Conservation (phyloP, 2,888 invertebrate species). For the Dione vanillae region DNA sequence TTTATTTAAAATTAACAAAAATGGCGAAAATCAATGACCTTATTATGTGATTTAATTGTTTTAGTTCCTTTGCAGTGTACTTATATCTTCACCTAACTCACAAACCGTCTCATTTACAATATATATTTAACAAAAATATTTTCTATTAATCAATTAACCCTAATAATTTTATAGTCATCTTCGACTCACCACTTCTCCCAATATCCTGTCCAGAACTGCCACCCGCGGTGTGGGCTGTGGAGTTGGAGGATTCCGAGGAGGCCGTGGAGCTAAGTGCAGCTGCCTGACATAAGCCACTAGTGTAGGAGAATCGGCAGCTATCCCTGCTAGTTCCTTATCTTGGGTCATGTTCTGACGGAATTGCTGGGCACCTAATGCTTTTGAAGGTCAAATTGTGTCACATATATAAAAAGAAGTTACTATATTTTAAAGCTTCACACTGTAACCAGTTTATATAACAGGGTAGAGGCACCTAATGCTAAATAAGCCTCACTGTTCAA, state of each 20-base stretch:
- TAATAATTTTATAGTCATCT: neutral
- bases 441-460: too few relatives aligned
- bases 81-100: too few relatives aligned
- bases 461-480: too few relatives aligned
- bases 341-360: slow-evolving; percentile 92
- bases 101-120: too few relatives aligned
- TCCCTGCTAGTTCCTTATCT: slow-evolving; percentile 89
- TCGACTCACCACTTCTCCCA: slow-evolving; percentile 63
- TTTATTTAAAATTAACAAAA: too few relatives aligned
- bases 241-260: slow-evolving; percentile 59
- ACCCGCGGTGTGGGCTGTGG: slow-evolving; percentile 75
- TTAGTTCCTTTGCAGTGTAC: too few relatives aligned
- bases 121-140: too few relatives aligned
- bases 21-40: too few relatives aligned
- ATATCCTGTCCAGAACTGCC: slow-evolving; percentile 57
- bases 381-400: slow-evolving; percentile 39
- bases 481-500: too few relatives aligned
- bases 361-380: slow-evolving; percentile 89
- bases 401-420: neutral
- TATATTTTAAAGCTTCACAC: neutral
- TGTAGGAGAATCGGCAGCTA: slow-evolving; percentile 89
- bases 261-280: slow-evolving; percentile 85
- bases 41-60: too few relatives aligned
- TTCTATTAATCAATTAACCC: too few relatives aligned
- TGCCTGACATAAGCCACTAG: slow-evolving; percentile 90